Percentiles rank a stretch among this genome's conserved stretches.
phyloP scores from a whole-genome alignment of 2,888 invertebrate species.

The Xanthia icteritia region DNA sequence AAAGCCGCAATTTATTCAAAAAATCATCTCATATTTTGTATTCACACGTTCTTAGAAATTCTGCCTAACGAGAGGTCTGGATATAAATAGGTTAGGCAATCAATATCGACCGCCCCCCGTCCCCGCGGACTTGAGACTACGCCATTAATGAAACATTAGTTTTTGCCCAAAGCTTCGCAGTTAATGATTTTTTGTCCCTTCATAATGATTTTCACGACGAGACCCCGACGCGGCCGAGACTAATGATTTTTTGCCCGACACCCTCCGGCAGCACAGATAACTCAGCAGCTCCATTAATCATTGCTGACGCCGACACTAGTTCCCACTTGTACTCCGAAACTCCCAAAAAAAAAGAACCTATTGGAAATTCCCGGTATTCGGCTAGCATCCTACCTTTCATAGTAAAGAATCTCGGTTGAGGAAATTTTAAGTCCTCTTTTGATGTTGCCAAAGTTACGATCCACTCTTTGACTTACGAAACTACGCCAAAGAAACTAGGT shows the following conservation, averaged over 20 bases:
- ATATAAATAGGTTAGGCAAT: constrained; percentile 55
- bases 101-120: constrained; percentile 34
- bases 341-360: constrained; percentile 40
- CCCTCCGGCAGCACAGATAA: constrained; percentile 64
- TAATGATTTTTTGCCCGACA: constrained; percentile 64
- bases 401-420: constrained; percentile 53
- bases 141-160: constrained; percentile 66
- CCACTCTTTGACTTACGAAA: constrained; percentile 64
- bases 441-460: constrained; percentile 63
- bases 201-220: constrained; percentile 72
- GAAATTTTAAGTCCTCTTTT: constrained; percentile 61
- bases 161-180: constrained; percentile 53
- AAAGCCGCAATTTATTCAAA: constrained; percentile 12
- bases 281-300: constrained; percentile 67
- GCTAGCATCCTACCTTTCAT: constrained; percentile 39
- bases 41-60: constrained; percentile 27
- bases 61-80: constrained; percentile 24
- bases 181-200: constrained; percentile 72
- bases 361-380: constrained; percentile 48
- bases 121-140: constrained; percentile 26
- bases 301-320: constrained; percentile 56
- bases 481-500: constrained; percentile 62
- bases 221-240: constrained; percentile 35
- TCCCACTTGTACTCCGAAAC: constrained; percentile 49
- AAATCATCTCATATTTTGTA: constrained; percentile 1